Percentiles rank a stretch among this genome's conserved stretches.
Evolutionary conservation across 92 coral and sea anemone species (phyloP).

Genomic region (Meandrina meandrites): DNA sequence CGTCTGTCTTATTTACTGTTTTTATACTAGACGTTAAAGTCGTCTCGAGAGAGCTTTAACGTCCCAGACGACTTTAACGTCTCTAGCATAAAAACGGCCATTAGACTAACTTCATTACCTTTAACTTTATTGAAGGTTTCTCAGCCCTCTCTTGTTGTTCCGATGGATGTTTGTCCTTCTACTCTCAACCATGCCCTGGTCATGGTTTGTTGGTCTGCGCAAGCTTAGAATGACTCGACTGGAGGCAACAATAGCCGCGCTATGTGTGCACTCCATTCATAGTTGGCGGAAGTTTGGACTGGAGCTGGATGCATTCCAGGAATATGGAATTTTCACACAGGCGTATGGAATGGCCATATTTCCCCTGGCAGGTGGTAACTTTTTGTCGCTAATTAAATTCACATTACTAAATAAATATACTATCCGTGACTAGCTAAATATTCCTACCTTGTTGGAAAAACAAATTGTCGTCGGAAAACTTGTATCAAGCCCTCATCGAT

Average conservation of each 20-base stretch:
- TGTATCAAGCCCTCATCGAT: too few species aligned
- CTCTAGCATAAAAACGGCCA: too few species aligned
- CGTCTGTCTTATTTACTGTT: too few species aligned
- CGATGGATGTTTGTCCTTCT: slow-evolving; percentile 73
- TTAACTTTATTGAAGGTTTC: slow-evolving; percentile 40
- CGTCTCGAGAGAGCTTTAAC: too few species aligned
- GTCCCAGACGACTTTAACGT: too few species aligned
- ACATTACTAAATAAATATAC: too few species aligned
- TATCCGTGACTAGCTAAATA: too few species aligned
- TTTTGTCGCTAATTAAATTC: too few species aligned
- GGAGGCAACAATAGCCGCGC: slow-evolving; percentile 60
- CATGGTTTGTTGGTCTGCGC: slow-evolving; percentile 73
- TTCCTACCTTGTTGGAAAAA: too few species aligned
- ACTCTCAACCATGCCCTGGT: slow-evolving; percentile 69
- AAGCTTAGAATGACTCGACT: slow-evolving; percentile 68
- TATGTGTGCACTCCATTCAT: slow-evolving; percentile 56
- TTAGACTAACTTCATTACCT: background rate
- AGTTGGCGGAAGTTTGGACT: slow-evolving; percentile 87
- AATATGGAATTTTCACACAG: slow-evolving; percentile 76
- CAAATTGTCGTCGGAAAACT: too few species aligned
- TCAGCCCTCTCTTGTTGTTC: slow-evolving; percentile 61
- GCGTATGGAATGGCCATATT: slow-evolving; percentile 75
- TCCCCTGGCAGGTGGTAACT: slow-evolving; percentile 64
- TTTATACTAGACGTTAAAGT: too few species aligned
- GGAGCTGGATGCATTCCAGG: slow-evolving; percentile 69